Percentiles rank a stretch among this genome's conserved stretches.
Conservation (phyloP, 2,888 invertebrate species). For the Physocephala rufipes region DNA sequence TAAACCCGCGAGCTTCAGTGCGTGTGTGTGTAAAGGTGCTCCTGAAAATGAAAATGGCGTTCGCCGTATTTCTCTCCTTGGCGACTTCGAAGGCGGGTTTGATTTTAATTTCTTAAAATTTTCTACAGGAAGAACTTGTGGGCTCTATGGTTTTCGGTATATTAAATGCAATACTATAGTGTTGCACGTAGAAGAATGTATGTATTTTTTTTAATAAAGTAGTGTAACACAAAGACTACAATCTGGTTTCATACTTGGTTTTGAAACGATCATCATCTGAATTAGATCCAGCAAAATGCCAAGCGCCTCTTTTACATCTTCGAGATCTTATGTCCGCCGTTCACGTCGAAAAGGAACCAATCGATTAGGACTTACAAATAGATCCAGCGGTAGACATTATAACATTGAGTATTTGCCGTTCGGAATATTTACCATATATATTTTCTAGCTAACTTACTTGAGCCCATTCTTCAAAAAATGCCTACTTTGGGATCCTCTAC, state of each 20-base stretch:
- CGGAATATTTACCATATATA: constrained; percentile 68
- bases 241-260: too few species aligned
- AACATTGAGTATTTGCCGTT: neutral
- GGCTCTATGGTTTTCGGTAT: neutral
- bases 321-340: constrained; percentile 90
- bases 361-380: constrained; percentile 70
- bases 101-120: constrained; percentile 12
- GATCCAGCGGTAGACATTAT: constrained; percentile 60
- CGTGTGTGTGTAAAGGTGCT: constrained; percentile 34
- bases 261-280: too few species aligned
- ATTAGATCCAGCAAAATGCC: constrained; percentile 70
- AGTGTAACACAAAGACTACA: constrained; percentile 30
- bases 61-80: constrained; percentile 40
- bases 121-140: constrained; percentile 7
- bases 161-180: constrained; percentile 5
- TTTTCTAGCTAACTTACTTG: constrained; percentile 66
- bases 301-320: constrained; percentile 93
- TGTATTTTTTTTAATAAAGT: neutral
- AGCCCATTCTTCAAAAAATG: constrained; percentile 77
- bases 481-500: constrained; percentile 65
- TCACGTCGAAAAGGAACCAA: constrained; percentile 92
- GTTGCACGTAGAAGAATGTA: constrained; percentile 22
- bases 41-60: constrained; percentile 48
- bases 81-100: constrained; percentile 35
- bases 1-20: constrained; percentile 32